phyloP scores from a whole-genome alignment of 2,797 vertebrate genomes.

The Gymnocypris eckloni region DNA sequence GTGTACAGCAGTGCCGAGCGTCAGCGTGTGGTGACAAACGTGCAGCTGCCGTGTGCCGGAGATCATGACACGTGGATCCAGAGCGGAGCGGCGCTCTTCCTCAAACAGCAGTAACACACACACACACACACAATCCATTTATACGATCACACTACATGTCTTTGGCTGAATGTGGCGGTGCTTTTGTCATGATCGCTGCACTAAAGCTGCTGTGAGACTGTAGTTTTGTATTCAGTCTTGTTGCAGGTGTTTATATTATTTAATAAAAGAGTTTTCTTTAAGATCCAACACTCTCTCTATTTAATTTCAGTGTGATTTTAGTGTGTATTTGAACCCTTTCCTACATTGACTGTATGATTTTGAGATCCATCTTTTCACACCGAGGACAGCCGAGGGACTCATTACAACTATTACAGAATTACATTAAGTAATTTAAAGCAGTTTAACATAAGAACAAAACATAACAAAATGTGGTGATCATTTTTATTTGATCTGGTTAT shows the following conservation, averaged over 20 bases:
- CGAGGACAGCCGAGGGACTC: no score
- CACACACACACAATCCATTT: slow-evolving; percentile 4
- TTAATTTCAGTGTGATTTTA: not conserved
- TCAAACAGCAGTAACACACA: slow-evolving; percentile 84
- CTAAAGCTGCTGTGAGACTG: not conserved
- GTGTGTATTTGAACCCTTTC: no score
- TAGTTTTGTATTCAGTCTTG: not conserved
- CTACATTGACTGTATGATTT: no score
- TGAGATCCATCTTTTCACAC: no score
- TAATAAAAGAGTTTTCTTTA: slow-evolving; percentile 6
- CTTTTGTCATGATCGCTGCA: not conserved
- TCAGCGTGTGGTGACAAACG: slow-evolving; percentile 87
- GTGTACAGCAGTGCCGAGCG: slow-evolving; percentile 89
- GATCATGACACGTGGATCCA: slow-evolving; percentile 92
- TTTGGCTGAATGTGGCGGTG: not conserved
- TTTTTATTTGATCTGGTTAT: no score
- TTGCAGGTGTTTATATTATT: slow-evolving; percentile 8
- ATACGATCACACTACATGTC: not conserved
- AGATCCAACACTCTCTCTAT: not conserved
- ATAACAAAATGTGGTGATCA: no score
- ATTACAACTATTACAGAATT: no score
- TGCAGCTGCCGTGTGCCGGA: slow-evolving; percentile 88
- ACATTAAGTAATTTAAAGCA: no score
- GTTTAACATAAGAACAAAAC: no score
- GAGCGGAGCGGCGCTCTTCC: slow-evolving; percentile 91